A percentile compares a stretch with the other conserved stretches of the same genome.
phyloP scores from a whole-genome alignment of 2,888 invertebrate genomes.

The Zygogramma bicolorata region DNA sequence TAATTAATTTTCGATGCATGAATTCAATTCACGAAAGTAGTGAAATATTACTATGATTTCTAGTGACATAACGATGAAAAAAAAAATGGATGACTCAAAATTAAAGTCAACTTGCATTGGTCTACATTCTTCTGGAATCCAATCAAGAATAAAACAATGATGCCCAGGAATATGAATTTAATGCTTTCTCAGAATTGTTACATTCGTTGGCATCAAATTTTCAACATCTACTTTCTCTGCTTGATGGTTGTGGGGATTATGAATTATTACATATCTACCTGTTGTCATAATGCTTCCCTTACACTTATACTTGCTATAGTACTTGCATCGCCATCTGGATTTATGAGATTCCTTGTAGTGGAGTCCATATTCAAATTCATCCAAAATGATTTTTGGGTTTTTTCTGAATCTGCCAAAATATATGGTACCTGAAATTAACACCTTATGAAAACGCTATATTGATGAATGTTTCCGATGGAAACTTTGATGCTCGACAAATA shows the following conservation, averaged over 20 bases:
- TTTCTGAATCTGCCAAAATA: conserved; percentile 52
- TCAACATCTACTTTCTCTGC: conserved; percentile 11
- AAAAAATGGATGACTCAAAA: too few relatives aligned
- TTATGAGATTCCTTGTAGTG: conserved; percentile 39
- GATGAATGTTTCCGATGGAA: too few relatives aligned
- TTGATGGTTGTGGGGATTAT: conserved; percentile 39
- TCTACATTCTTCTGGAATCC: too few relatives aligned
- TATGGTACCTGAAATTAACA: conserved; percentile 33
- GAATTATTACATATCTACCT: conserved; percentile 39
- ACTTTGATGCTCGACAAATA: neutral
- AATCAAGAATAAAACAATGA: neutral
- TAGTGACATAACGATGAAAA: too few relatives aligned
- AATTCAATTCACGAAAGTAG: too few relatives aligned
- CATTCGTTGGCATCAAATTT: conserved; percentile 18
- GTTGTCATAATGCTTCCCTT: conserved; percentile 42
- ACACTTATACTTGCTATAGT: conserved; percentile 42
- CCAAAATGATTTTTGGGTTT: conserved; percentile 48
- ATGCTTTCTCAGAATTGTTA: conserved; percentile 13
- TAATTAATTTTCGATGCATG: too few relatives aligned
- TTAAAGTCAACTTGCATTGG: too few relatives aligned
- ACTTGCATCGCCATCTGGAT: conserved; percentile 52
- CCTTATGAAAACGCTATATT: too few relatives aligned
- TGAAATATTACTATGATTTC: too few relatives aligned
- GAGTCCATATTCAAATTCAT: conserved; percentile 48
- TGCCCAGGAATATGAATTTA: neutral